Base-by-base conservation (phyloP, 2,888 invertebrate genomes). In the Cataglyphis rosenhaueri region DNA sequence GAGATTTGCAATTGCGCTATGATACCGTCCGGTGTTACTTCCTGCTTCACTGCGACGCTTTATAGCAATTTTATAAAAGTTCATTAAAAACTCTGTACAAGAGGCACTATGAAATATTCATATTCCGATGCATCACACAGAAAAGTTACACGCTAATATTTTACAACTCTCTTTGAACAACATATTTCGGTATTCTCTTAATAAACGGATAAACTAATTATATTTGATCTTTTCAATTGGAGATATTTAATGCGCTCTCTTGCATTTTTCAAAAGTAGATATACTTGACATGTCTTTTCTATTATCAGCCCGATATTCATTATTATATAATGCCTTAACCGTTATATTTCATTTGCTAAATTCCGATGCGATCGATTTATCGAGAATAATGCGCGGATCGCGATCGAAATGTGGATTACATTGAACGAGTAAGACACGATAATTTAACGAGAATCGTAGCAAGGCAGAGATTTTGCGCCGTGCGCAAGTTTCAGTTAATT, bases 1-100 rank as follows among this genome's bases (percentile, higher is more conserved):
- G 96, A 95, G 78, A 97, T 96, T 94, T 97, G 96, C 86, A 97
- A 93, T 91, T 97, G 96, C 0, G 97, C 97, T 21, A 96, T 95
- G 32, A 97, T 96, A 10, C 97, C 97, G 83, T 97, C 96, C 0
- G 96, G 96, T 2, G 96, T 97, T 38, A 96, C 96, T 91, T 97
- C 96, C 92, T 96, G 96, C 91, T 97, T 96, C 12, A 96, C 95
- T 8, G 95, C 95, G 62, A 96, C 95, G 91, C 96, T 96, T 88
- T 61, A 32, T 21, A 41, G 44, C 35, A 25, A 41, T 74, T 70
- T 76, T 38, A 59, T 55, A 25, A 61, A 32, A 71, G 57, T 81
- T 71, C 15, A 44, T 71, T 44, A 66, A 55, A 81, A 57, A 35
- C 61, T 85, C 65, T 55, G 52, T 35, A 35, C 25, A 10, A 61